phyloP scores from a whole-genome alignment of 2,797 vertebrate genomes.

The Cyclopterus lumpus region DNA sequence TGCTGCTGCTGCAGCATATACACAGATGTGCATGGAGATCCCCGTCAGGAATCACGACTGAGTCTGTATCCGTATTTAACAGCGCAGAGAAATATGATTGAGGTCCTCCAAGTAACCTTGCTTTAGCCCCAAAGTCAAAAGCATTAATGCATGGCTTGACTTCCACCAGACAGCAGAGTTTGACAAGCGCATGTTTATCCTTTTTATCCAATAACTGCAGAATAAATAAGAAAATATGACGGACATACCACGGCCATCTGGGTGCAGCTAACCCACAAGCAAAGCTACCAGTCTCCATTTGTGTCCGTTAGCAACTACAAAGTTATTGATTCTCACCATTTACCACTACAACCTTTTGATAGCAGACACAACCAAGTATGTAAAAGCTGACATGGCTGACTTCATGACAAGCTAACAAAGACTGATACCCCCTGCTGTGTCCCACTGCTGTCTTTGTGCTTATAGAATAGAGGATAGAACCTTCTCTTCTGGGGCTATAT shows the following conservation, averaged over 20 bases:
- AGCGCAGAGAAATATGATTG: constrained; percentile 37
- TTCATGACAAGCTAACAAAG: constrained; percentile 64
- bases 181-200: constrained; percentile 50
- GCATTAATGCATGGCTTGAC: constrained; percentile 44
- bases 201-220: constrained; percentile 54
- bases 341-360: constrained; percentile 55
- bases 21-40: constrained; percentile 38
- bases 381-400: constrained; percentile 62
- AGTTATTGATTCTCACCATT: constrained; percentile 66
- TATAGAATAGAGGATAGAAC: constrained; percentile 31
- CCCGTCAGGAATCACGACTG: constrained; percentile 28
- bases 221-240: constrained; percentile 57
- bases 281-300: constrained; percentile 49
- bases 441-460: constrained; percentile 33
- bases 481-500: constrained; percentile 12
- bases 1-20: constrained; percentile 25
- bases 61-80: constrained; percentile 15
- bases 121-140: constrained; percentile 47
- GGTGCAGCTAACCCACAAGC: constrained; percentile 45
- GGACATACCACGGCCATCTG: constrained; percentile 50
- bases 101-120: constrained; percentile 44
- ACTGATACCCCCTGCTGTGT: constrained; percentile 47
- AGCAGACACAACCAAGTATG: constrained; percentile 55
- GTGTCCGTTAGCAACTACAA: constrained; percentile 57
- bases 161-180: constrained; percentile 48